These are phyloP conservation scores for Gopherus evgoodei DNA, from an alignment of 2,113 vertebrate species.

Conservation along the genomic window DNA sequence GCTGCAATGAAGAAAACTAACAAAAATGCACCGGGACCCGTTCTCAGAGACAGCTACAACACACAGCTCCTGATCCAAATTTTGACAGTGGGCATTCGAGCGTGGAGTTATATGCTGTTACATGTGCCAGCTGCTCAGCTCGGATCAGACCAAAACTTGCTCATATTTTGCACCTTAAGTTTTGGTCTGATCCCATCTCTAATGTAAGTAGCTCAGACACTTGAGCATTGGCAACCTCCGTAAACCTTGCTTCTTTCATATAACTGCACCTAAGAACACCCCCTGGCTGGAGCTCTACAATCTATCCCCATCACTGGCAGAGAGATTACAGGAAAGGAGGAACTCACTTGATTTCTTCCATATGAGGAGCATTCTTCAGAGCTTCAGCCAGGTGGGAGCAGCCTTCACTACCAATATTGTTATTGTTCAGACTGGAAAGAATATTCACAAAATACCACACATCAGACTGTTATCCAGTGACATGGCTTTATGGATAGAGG, in stretches of 20 bases:
- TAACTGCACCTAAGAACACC: fast-evolving
- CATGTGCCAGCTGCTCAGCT: neutral
- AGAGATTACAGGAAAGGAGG: neutral
- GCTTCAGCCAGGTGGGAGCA: conserved; percentile 65
- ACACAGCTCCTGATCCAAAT: neutral
- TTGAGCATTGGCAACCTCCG: neutral
- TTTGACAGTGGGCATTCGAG: neutral
- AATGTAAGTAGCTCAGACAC: neutral
- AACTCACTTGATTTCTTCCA: conserved; percentile 85
- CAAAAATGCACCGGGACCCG: neutral
- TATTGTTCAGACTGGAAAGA: conserved; percentile 81
- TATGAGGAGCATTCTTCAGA: conserved; percentile 66
- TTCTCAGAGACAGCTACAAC: neutral
- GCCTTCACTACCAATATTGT: neutral
- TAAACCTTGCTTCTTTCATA: neutral
- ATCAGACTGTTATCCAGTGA: neutral
- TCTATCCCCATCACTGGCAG: neutral
- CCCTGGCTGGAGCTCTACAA: neutral
- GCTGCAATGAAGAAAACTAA: neutral
- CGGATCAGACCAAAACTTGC: neutral
- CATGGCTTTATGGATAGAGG: neutral
- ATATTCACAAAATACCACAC: neutral
- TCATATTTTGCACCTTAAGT: neutral
- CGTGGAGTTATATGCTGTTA: neutral
- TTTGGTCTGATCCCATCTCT: neutral